Evolutionary conservation across 2,797 vertebrate species (phyloP), one percentile per base, ranked within the genome.

Genomic region (Liasis olivaceus): DNA sequence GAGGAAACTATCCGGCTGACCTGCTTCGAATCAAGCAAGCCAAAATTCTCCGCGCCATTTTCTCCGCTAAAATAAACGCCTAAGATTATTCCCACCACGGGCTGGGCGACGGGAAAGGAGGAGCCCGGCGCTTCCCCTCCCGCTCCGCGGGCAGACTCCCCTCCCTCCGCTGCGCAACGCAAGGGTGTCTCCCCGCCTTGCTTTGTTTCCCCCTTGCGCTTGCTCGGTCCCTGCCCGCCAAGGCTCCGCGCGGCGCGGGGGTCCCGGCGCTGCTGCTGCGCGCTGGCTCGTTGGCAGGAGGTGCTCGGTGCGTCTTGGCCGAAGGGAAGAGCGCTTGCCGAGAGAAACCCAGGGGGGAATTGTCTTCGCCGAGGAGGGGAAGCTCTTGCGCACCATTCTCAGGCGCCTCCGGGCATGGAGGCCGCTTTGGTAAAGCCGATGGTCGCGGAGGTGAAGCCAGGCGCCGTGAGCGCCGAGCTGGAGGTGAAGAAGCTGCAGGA

Each of bases 401-500:
- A 91, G 92, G 93, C 64, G 9, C 22, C 59, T 6, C 26, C 11
- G 94, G 56, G 94, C 63, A 95, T 98, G 98, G 98, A 98, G 96
- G 98, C 98, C 91, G 98, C 98, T 77, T 96, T 98, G 97, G 91
- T 98, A 95, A 98, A 97, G 95, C 98, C 98, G 97, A 98, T 97
- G 97, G 98, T 98, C 98, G 98, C 98, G 96, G 99, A 99, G 98
- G 98, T 98, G 96, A 98, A 98, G 93, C 94, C 97, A 28, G 96
- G 98, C 96, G 95, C 97, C n/a, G 97, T 97, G 95, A 98, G 97
- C 97, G 98, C 99, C 47, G 99, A 99, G 98, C 98, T 99, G 97
- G 99, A 99, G 98, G 99, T 99, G 98, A 97, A 99, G 94, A 99
- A 99, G 98, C 99, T 99, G 47, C 99, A 99, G 97, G 99, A 99